phyloP scores from a whole-genome alignment of 1,140 invertebrate species.

The Zelostemma sp. region DNA sequence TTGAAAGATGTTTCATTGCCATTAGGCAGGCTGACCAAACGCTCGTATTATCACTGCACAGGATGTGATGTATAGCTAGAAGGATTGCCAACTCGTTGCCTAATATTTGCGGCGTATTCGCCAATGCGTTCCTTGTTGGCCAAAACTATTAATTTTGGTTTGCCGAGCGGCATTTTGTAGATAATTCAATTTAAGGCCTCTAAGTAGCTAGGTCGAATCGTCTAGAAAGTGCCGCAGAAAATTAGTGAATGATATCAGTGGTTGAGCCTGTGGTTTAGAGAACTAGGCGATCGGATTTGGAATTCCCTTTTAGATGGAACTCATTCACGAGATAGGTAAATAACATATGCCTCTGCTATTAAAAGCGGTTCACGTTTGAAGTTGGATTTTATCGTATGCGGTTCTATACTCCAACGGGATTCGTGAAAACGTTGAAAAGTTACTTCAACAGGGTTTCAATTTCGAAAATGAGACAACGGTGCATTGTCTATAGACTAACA shows the following conservation, averaged over 20 bases:
- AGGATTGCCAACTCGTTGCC: constrained; percentile 53
- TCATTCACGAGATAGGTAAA: constrained; percentile 20
- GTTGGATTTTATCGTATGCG: constrained; percentile 4
- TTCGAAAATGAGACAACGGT: too few relatives aligned
- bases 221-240: constrained; percentile 35
- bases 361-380: constrained; percentile 18
- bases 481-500: too few relatives aligned
- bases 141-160: constrained; percentile 66
- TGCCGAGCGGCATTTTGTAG: constrained; percentile 44
- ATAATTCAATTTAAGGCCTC: constrained; percentile 56
- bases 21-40: constrained; percentile 54
- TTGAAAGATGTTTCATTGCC: constrained; percentile 55
- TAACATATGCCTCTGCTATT: constrained; percentile 13
- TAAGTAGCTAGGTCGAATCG: constrained; percentile 27
- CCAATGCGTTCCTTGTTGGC: constrained; percentile 45
- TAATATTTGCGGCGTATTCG: constrained; percentile 53
- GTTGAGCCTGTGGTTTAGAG: constrained; percentile 29
- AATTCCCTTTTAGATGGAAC: constrained; percentile 16
- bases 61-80: constrained; percentile 53
- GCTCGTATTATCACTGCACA: constrained; percentile 58
- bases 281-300: constrained; percentile 14
- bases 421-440: too few relatives aligned
- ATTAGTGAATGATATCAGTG: constrained; percentile 47
- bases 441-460: too few relatives aligned
- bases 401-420: too few relatives aligned